These are phyloP conservation scores for Aspiorhynchus laticeps DNA, from an alignment of 2,113 vertebrate genomes.

Conservation along the genomic window DNA sequence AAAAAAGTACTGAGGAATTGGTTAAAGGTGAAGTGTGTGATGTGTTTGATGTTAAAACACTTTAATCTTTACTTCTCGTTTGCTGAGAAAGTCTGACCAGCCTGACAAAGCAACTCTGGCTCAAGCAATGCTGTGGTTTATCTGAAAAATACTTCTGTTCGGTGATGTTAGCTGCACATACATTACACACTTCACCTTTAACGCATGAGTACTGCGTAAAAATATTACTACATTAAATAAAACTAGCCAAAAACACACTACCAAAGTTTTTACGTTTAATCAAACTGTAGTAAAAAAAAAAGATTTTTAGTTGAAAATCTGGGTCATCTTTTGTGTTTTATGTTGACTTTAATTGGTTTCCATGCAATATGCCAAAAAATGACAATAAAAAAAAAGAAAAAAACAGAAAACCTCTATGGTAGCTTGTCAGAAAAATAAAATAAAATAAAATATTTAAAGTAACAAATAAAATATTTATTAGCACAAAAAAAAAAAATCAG, in stretches of 20 bases:
- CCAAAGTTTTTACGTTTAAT: not conserved
- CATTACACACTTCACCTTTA: not conserved
- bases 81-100: not conserved
- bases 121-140: not conserved
- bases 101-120: not conserved
- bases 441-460: too few species aligned
- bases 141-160: not conserved
- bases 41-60: conserved; percentile 3
- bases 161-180: not conserved
- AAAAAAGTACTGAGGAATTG: not conserved
- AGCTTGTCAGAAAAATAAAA: too few species aligned
- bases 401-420: not conserved
- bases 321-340: too few species aligned
- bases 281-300: not conserved
- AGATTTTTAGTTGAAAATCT: not conserved
- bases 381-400: not conserved
- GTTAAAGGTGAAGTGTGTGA: not conserved
- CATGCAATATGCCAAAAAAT: not conserved
- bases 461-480: too few species aligned
- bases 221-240: not conserved
- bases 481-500: too few species aligned
- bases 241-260: not conserved
- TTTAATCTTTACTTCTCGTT: conserved; percentile 1
- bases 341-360: not conserved
- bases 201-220: not conserved